Percentiles rank a stretch among this genome's conserved stretches.
Evolutionary conservation across 2,888 invertebrate species (phyloP).

Genomic region (Keiferia lycopersicella): DNA sequence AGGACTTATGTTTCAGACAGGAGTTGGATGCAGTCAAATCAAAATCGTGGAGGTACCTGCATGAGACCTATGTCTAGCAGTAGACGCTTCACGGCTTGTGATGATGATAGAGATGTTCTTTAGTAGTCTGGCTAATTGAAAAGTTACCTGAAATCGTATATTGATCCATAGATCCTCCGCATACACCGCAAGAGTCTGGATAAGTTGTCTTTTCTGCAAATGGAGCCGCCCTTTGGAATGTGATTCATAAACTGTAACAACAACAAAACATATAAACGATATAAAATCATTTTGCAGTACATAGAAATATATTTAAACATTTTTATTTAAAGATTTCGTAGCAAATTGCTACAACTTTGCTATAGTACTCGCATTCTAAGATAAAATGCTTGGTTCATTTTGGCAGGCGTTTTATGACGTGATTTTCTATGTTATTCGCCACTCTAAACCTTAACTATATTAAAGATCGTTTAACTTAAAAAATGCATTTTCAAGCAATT

Average conservation of each 20-base stretch:
- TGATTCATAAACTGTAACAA: slow-evolving; percentile 88
- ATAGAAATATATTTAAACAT: background rate
- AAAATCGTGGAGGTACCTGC: too few species aligned
- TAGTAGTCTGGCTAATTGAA: too few species aligned
- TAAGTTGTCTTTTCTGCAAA: slow-evolving; percentile 91
- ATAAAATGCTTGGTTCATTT: background rate
- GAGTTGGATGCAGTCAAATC: too few species aligned
- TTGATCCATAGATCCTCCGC: slow-evolving; percentile 90
- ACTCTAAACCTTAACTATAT: too few species aligned
- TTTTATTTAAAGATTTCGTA: background rate
- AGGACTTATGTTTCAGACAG: too few species aligned
- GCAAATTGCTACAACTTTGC: background rate
- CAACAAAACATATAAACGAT: slow-evolving; percentile 12
- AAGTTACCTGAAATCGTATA: slow-evolving; percentile 89
- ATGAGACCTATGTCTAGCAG: too few species aligned
- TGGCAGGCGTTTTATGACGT: too few species aligned
- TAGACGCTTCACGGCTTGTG: too few species aligned
- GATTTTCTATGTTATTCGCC: too few species aligned
- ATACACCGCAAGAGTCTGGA: slow-evolving; percentile 89
- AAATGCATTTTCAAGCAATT: too few species aligned
- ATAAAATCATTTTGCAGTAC: background rate
- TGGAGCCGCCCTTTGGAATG: slow-evolving; percentile 91
- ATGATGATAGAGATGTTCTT: too few species aligned
- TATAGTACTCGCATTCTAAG: background rate
- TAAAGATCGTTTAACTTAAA: too few species aligned